phyloP scores from a whole-genome alignment of 2,797 vertebrate genomes.

The Clarias platycephalus region DNA sequence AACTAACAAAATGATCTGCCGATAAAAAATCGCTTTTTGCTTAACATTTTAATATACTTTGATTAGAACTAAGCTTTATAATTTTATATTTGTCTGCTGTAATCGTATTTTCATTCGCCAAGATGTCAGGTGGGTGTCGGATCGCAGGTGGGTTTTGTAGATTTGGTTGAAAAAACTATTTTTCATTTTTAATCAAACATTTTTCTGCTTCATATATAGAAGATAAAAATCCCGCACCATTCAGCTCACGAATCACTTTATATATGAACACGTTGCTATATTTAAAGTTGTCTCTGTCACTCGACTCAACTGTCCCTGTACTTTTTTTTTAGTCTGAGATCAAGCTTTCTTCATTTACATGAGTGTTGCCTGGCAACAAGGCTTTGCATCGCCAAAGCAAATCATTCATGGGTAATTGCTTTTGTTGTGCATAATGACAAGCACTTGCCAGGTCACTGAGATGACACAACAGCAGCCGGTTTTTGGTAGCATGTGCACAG shows the following conservation, averaged over 20 bases:
- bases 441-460: constrained; percentile 55
- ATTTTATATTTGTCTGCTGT: no score
- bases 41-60: no score
- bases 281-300: constrained; percentile 46
- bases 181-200: no score
- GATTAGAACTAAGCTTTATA: no score
- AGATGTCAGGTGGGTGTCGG: no score
- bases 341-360: constrained; percentile 62
- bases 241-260: neutral
- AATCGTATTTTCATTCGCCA: no score
- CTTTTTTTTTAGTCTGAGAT: constrained; percentile 57
- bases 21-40: no score
- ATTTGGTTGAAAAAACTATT: neutral
- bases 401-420: constrained; percentile 70
- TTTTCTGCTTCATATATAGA: neutral
- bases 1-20: no score
- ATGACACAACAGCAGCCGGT: constrained; percentile 32
- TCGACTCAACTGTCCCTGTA: constrained; percentile 47
- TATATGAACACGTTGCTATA: neutral
- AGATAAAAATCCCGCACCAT: neutral
- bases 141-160: neutral
- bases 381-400: constrained; percentile 60
- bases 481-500: constrained; percentile 1
- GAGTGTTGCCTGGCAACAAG: constrained; percentile 66
- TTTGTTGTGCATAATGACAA: constrained; percentile 67